Conservation (phyloP, 1,140 invertebrate species). For the Trichonephila clavipes region DNA sequence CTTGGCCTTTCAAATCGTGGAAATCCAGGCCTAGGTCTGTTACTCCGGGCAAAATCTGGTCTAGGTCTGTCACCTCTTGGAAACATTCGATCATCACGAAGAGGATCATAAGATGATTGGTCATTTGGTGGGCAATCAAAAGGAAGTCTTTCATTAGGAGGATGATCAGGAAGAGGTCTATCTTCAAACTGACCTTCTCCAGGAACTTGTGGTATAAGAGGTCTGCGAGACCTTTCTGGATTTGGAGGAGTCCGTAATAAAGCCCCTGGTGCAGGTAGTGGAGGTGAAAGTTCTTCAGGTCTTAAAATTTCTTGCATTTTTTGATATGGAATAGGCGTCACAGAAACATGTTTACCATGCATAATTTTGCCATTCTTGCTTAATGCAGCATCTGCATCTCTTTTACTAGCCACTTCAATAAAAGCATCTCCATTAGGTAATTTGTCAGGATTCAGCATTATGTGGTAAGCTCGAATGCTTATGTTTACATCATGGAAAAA, state of each 20-base stretch:
- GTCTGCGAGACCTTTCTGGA: constrained; percentile 30
- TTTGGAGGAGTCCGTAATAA: constrained; percentile 30
- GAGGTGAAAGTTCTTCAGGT: constrained; percentile 28
- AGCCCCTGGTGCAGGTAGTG: constrained; percentile 14
- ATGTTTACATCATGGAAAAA: constrained; percentile 90
- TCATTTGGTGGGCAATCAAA: background rate
- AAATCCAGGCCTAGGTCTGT: background rate
- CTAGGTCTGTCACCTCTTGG: background rate
- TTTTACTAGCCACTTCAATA: constrained; percentile 88
- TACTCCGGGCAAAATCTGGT: constrained; percentile 1
- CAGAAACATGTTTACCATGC: constrained; percentile 83
- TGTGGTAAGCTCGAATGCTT: constrained; percentile 88
- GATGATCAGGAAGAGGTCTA: background rate
- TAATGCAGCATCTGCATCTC: constrained; percentile 87
- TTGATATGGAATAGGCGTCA: constrained; percentile 85
- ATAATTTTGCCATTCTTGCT: constrained; percentile 87
- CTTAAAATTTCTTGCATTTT: constrained; percentile 81
- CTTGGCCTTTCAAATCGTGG: constrained; percentile 32
- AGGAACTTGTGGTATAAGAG: background rate
- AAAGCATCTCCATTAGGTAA: constrained; percentile 90
- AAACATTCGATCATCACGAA: background rate
- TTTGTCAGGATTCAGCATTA: constrained; percentile 86
- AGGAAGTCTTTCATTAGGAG: background rate
- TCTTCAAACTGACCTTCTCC: background rate
- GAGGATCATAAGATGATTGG: background rate